Evolutionary conservation across 2,888 invertebrate species (phyloP).

Genomic region (Metopia argyrocephala): DNA sequence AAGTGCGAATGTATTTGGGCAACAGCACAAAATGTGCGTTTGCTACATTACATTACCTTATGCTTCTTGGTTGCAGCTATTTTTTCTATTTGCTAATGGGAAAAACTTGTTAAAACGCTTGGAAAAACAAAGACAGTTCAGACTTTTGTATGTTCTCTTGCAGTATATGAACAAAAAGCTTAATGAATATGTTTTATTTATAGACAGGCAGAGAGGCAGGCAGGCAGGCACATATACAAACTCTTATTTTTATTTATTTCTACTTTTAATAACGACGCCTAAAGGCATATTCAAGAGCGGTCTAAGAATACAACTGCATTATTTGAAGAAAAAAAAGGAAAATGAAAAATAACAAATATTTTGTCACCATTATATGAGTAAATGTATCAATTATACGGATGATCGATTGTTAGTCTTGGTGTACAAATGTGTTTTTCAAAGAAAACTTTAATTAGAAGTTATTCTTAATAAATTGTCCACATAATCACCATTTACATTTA

Average conservation of each 20-base stretch:
- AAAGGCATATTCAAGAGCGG: neutral
- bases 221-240: no score
- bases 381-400: no score
- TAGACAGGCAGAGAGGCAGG: no score
- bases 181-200: neutral
- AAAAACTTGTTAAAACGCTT: slow-evolving; percentile 60
- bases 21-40: slow-evolving; percentile 42
- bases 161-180: neutral
- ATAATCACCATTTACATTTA: slow-evolving; percentile 51
- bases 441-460: slow-evolving; percentile 40
- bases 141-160: slow-evolving; percentile 39
- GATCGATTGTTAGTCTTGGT: neutral
- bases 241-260: neutral
- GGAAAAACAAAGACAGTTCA: slow-evolving; percentile 53
- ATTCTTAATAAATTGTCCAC: slow-evolving; percentile 55
- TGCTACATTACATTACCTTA: slow-evolving; percentile 36
- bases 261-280: neutral
- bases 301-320: slow-evolving; percentile 32
- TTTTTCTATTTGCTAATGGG: slow-evolving; percentile 57
- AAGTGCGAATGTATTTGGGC: neutral
- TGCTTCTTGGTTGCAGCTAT: slow-evolving; percentile 51
- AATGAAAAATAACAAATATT: slow-evolving; percentile 61
- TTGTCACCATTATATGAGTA: slow-evolving; percentile 52
- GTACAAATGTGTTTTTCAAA: neutral
- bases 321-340: no score